A percentile compares a stretch with the other conserved stretches of the same genome.
phyloP scores from a whole-genome alignment of 2,888 invertebrate species.

The Portevinia maculata region DNA sequence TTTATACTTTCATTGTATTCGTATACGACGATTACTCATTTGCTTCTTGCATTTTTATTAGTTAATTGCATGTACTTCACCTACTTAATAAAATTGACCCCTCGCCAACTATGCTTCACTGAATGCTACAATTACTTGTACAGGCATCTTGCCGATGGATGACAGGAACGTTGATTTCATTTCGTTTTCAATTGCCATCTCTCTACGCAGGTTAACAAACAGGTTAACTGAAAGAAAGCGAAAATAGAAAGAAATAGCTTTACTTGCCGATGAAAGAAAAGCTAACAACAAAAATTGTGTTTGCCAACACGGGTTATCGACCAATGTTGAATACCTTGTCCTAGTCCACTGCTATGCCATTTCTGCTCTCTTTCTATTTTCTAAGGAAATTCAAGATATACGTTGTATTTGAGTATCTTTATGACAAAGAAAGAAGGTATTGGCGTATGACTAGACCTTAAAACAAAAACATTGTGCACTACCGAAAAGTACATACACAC shows the following conservation, averaged over 20 bases:
- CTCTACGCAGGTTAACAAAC: constrained; percentile 65
- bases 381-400: constrained; percentile 42
- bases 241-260: constrained; percentile 52
- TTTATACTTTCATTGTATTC: not conserved
- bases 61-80: constrained; percentile 67
- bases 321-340: constrained; percentile 58
- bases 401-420: constrained; percentile 43
- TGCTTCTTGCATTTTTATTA: constrained; percentile 47
- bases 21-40: not conserved
- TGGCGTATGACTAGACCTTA: not conserved
- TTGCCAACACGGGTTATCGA: not conserved
- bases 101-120: constrained; percentile 13
- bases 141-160: not conserved
- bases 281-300: constrained; percentile 26
- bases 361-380: constrained; percentile 34
- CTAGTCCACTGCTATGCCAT: constrained; percentile 64
- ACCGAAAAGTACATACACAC: not conserved
- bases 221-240: constrained; percentile 66
- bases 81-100: constrained; percentile 70
- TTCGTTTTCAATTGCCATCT: constrained; percentile 49
- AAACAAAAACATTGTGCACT: not conserved
- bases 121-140: constrained; percentile 14
- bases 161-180: constrained; percentile 29
- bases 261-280: constrained; percentile 9
- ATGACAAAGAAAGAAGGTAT: not conserved